Percentiles rank a stretch among this genome's conserved stretches.
These are phyloP conservation scores for Poeciliopsis occidentalis DNA, from an alignment of 2,113 vertebrate genomes.

Conservation along the genomic window DNA sequence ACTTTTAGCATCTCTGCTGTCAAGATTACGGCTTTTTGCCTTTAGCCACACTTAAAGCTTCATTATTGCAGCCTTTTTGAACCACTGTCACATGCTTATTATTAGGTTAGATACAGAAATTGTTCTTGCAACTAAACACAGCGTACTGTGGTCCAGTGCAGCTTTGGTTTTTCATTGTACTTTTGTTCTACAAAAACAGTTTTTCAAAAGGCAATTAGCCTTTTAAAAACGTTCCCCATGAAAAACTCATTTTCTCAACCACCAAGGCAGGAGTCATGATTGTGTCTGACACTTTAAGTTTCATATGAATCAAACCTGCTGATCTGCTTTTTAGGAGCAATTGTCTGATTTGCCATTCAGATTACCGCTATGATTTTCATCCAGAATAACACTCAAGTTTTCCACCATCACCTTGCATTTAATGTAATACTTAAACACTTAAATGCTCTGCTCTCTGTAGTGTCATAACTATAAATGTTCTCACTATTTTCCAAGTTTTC, in stretches of 20 bases:
- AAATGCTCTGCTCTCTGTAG: background rate
- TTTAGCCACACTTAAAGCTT: slow-evolving; percentile 25
- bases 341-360: slow-evolving; percentile 52
- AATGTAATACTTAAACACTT: slow-evolving; percentile 1
- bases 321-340: slow-evolving; percentile 36
- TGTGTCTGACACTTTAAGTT: slow-evolving; percentile 31
- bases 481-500: slow-evolving; percentile 18
- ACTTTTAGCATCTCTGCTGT: slow-evolving; percentile 11
- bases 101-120: slow-evolving; percentile 19
- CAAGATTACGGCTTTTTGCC: slow-evolving; percentile 7
- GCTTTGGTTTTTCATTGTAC: slow-evolving; percentile 37
- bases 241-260: slow-evolving; percentile 43
- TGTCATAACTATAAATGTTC: background rate
- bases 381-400: slow-evolving; percentile 20
- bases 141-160: slow-evolving; percentile 20
- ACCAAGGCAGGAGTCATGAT: slow-evolving; percentile 37
- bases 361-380: slow-evolving; percentile 18
- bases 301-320: slow-evolving; percentile 38
- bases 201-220: slow-evolving; percentile 14
- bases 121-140: slow-evolving; percentile 5
- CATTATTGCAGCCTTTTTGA: slow-evolving; percentile 28
- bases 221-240: slow-evolving; percentile 4
- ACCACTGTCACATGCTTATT: slow-evolving; percentile 14
- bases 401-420: slow-evolving; percentile 16
- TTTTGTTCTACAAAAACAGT: slow-evolving; percentile 23